These are phyloP conservation scores for Dermatemys mawii DNA, from an alignment of 2,113 vertebrate species.

Conservation along the genomic window DNA sequence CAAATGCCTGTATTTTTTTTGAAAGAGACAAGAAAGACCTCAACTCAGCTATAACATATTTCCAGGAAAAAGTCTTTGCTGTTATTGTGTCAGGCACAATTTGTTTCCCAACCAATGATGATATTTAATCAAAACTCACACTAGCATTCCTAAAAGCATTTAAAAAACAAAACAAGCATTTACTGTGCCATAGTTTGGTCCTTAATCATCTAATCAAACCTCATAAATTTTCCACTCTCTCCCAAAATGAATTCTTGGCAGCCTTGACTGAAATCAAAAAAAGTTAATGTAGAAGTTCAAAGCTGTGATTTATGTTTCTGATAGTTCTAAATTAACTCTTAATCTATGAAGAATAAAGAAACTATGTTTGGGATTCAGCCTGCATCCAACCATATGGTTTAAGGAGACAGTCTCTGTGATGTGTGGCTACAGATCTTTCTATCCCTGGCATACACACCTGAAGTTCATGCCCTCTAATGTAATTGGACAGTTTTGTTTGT, in stretches of 20 bases:
- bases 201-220: constrained; percentile 73
- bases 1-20: constrained; percentile 55
- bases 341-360: constrained; percentile 56
- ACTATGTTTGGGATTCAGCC: constrained; percentile 62
- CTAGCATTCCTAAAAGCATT: constrained; percentile 68
- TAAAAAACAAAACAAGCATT: constrained; percentile 71
- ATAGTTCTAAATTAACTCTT: constrained; percentile 75
- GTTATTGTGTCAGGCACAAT: constrained; percentile 69
- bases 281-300: constrained; percentile 64
- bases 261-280: constrained; percentile 51
- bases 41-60: constrained; percentile 65
- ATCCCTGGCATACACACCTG: constrained; percentile 79
- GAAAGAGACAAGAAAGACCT: constrained; percentile 67
- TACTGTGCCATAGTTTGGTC: constrained; percentile 56
- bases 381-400: constrained; percentile 65
- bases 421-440: constrained; percentile 60
- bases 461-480: constrained; percentile 87
- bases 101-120: constrained; percentile 72
- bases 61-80: constrained; percentile 65
- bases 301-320: constrained; percentile 66
- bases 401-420: constrained; percentile 55
- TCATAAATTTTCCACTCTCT: constrained; percentile 64
- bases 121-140: constrained; percentile 72
- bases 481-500: constrained; percentile 89
- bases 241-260: constrained; percentile 72